Percentiles rank a stretch among this genome's conserved stretches.
Conservation (phyloP, 2,888 invertebrate species). For the Phaonia tiefii region DNA sequence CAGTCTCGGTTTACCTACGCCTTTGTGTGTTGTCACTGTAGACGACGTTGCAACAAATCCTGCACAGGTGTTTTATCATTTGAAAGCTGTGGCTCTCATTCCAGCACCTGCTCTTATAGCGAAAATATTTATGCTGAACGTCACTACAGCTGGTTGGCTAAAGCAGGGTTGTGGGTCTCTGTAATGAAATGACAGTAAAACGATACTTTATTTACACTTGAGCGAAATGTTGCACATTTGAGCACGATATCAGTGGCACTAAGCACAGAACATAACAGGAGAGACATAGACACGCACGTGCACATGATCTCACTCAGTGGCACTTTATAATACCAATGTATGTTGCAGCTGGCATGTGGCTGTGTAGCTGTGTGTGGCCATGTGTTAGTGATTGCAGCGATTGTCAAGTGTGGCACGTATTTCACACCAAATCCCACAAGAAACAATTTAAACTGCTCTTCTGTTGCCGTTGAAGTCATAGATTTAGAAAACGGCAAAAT, state of each 20-base stretch:
- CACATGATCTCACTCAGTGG: neutral
- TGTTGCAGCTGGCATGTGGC: neutral
- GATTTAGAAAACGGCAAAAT: conserved; percentile 31
- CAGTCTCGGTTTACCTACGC: conserved; percentile 2
- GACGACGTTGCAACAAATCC: conserved; percentile 27
- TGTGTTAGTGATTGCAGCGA: conserved; percentile 3
- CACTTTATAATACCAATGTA: conserved; percentile 23
- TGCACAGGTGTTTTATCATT: conserved; percentile 59
- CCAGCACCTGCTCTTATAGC: neutral
- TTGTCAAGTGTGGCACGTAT: conserved; percentile 47
- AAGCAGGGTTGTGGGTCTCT: too few relatives aligned
- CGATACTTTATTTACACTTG: conserved; percentile 76
- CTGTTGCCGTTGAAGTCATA: conserved; percentile 37
- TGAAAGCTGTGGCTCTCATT: neutral
- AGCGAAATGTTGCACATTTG: conserved; percentile 77
- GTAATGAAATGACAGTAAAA: conserved; percentile 63
- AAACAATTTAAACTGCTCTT: conserved; percentile 54
- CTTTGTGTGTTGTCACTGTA: conserved; percentile 9
- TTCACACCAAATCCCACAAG: conserved; percentile 61
- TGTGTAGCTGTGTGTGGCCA: neutral
- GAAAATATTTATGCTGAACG: conserved; percentile 42
- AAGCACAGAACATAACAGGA: conserved; percentile 43
- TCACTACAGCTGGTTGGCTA: conserved; percentile 2
- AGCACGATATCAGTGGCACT: conserved; percentile 55
- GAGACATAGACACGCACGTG: neutral